Percentiles rank a stretch among this genome's conserved stretches.
These are phyloP conservation scores for Psittacula derbiana DNA, from an alignment of 2,797 vertebrate genomes.

Conservation along the genomic window DNA sequence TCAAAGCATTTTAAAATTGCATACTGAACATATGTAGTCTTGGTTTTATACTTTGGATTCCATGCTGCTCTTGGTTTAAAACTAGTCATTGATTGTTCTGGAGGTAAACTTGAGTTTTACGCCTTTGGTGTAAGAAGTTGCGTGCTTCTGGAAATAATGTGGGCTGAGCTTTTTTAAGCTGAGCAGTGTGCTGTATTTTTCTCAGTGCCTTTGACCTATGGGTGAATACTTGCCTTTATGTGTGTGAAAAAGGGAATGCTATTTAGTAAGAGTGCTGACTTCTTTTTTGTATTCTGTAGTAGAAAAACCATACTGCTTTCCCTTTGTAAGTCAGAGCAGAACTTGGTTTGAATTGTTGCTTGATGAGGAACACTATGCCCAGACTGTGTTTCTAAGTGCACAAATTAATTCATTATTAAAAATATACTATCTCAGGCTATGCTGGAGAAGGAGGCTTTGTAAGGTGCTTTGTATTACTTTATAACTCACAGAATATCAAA, in stretches of 20 bases:
- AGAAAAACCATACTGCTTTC: not conserved
- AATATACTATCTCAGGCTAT: not conserved
- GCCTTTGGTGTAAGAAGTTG: not conserved
- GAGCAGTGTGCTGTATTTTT: not conserved
- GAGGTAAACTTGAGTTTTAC: not conserved
- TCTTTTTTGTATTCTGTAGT: not conserved
- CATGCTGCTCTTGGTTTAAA: not conserved
- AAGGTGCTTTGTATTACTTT: not conserved
- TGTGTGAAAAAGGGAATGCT: not conserved
- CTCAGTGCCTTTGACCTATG: not conserved
- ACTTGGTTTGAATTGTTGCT: not conserved
- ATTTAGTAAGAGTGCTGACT: not conserved
- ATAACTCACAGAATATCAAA: not conserved
- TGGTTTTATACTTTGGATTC: not conserved
- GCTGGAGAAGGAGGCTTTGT: not conserved
- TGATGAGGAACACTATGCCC: not conserved
- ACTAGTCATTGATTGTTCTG: not conserved
- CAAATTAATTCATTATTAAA: not conserved
- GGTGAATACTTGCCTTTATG: not conserved
- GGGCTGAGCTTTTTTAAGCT: not conserved
- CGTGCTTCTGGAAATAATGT: not conserved
- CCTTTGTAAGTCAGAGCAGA: not conserved
- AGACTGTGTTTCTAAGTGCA: not conserved
- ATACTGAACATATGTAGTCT: not conserved
- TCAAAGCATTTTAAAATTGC: slow-evolving; percentile 24